phyloP scores from a whole-genome alignment of 2,113 vertebrate species.

The Ophiodon elongatus region DNA sequence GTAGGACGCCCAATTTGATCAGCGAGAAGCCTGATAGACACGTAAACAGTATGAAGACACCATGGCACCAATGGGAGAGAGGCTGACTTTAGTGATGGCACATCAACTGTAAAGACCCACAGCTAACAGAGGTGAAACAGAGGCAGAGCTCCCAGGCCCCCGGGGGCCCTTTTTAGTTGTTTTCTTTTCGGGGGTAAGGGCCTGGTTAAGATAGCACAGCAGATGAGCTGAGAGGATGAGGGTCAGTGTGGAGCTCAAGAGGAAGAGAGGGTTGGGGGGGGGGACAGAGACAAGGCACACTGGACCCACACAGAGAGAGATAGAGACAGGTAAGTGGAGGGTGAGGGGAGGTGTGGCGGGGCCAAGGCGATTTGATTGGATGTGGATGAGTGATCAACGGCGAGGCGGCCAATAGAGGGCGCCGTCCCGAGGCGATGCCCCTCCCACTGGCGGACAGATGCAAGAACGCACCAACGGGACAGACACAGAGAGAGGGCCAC shows the following conservation, averaged over 20 bases:
- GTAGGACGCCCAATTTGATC: slow-evolving; percentile 80
- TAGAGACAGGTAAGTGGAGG: slow-evolving; percentile 59
- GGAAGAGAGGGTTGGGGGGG: slow-evolving; percentile 9
- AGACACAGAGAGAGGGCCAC: slow-evolving; percentile 88
- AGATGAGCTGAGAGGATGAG: slow-evolving; percentile 78
- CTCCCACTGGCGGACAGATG: slow-evolving; percentile 74
- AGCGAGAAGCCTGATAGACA: slow-evolving; percentile 77
- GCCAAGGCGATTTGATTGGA: slow-evolving; percentile 74
- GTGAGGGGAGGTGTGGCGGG: slow-evolving; percentile 30
- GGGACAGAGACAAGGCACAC: slow-evolving; percentile 63
- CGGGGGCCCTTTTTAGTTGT: not conserved
- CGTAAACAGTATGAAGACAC: slow-evolving; percentile 74
- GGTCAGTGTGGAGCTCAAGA: slow-evolving; percentile 74
- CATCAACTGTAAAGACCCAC: slow-evolving; percentile 60
- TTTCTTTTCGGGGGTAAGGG: slow-evolving; percentile 1
- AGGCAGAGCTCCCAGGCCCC: slow-evolving; percentile 48
- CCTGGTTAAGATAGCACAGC: slow-evolving; percentile 72
- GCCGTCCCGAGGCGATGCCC: slow-evolving; percentile 67
- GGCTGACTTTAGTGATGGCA: slow-evolving; percentile 72
- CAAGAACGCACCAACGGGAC: slow-evolving; percentile 88
- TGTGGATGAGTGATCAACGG: slow-evolving; percentile 84
- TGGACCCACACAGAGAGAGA: slow-evolving; percentile 69
- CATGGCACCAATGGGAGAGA: slow-evolving; percentile 74
- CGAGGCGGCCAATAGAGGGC: slow-evolving; percentile 58
- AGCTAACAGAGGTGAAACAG: slow-evolving; percentile 49